Evolutionary conservation across 2,113 vertebrate species (phyloP), one percentile per base, ranked within the genome.

Genomic region (Puntigrus tetrazona): DNA sequence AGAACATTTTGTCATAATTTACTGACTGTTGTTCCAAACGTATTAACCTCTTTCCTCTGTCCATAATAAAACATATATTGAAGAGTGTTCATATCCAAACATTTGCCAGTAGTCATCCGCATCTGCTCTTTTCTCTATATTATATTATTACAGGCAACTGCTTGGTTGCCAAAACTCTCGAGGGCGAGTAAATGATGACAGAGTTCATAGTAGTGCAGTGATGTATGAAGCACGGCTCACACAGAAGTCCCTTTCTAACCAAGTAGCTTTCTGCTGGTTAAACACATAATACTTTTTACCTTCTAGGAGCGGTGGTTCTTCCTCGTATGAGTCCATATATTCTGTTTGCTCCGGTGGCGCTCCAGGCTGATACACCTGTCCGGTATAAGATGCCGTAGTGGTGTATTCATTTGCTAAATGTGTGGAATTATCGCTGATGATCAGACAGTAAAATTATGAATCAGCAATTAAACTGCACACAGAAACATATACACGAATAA

Each of bases 271-370:
- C 57, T 61, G 57, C 25, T 61, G 25, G 16, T 50, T 16, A 50
- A 50, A 50, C 2, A 45, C 20, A 18, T 20, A 0, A 18, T 31
- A 14, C 34, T 4, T 3, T 14, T 69, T 95, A 97, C 94, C 97
- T 94, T 97, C 96, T 29, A 97, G 91, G 85, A 97, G 91, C 67
- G 96, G 95, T 75, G 95, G 96, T n/a, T 97, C 96, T 79, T 96
- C 94, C 0, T 95, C 96, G 89, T 91, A 94, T 50, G 84, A 89
- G 0, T 94, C 92, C 69, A 87, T 69, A 34, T 86, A 47, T 7
- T 90, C 88, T 61, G 92, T 85, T 59, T 76, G 55, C 89, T 87
- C 82, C 88, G 81, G 50, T 57, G 27, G 0, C 70, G 65, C 78
- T 0, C 13, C 34, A 3, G 95, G 95, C 78, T 96, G 96, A 81